Evolutionary conservation across 2,113 vertebrate genomes (phyloP), one percentile per base, ranked within the genome.

Genomic region (Lagopus muta): DNA sequence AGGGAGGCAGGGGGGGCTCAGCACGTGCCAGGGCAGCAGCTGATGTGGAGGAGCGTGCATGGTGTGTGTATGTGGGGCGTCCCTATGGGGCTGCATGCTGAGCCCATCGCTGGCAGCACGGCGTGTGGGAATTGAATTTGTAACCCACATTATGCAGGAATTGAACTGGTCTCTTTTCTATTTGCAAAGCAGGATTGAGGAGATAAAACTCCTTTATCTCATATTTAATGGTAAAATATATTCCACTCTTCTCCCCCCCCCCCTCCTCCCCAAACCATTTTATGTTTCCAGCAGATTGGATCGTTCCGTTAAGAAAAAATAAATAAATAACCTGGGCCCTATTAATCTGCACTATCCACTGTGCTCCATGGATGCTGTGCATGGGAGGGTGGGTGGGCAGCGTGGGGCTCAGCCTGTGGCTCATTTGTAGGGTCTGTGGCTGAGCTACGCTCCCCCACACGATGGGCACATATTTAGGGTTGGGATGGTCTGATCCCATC

Each of bases 141-240:
- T 89, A 95, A 96, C 95, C 67, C 73, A 4, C 91, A 76, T 96
- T 96, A 91, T 95, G 93, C 89, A 85, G 91, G 93, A 80, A 90
- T 73, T 93, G 95, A 95, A 95, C 90, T 38, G 90, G 91, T 84
- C 92, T 90, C 94, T 83, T 93, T 92, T 95, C 82, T 45, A 92
- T 96, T 94, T 96, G 96, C 94, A 74, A 80, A 95, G 90, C 18
- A 45, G 92, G 96, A 96, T 90, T 60, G 96, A 94, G 80, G 85
- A 96, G 96, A 96, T 96, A 96, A 96, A 96, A 86, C 72, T 93
- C 74, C 91, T 95, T 97, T 96, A 95, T 95, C 92, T 91, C 92
- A 24, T 92, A 90, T 95, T 95, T 97, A 96, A 95, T 85, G 87
- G 95, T 85, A 82, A 96, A 92, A 64, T 71, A 72, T 78, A 90